Evolutionary conservation across 1,140 invertebrate species (phyloP), one percentile per base, ranked within the genome.

Genomic region (Heliconius hermathena): DNA sequence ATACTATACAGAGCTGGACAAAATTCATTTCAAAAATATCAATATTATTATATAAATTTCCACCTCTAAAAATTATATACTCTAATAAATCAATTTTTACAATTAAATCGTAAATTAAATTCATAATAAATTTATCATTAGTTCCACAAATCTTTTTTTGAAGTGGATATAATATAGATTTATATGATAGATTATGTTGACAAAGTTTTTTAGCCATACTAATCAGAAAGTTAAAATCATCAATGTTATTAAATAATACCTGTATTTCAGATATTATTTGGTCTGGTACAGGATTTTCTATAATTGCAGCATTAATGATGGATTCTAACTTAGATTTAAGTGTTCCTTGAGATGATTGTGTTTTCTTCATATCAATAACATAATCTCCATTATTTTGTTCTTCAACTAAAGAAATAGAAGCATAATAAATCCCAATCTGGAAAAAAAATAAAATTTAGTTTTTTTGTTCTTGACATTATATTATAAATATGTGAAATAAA

Each of bases 71-170:
- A 71, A 82, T 81, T 41, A 94, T 88, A 74, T 92, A 93, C 80
- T 93, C 93, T 71, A 92, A 75, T 72, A 93, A 82, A 84, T 94
- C 92, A 71, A 89, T 83, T 88, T 93, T 93, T 77, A 89, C 89
- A 76, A 91, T 86, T 22, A 89, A 72, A 84, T 93, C 90, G 79
- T 76, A 82, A 71, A 92, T 82, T 41, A 81, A 66, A 76, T 88
- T 79, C 36, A 89, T 87, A 22, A 88, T 71, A 33, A 76, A 73
- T 70, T 80, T 78, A 78, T 92, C 80, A 74, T 85, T 83, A 72
- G 74, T 81, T 76, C 57, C 75, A 82, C 82, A 88, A 71, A 91
- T 83, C 82, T 82, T 87, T 82, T 88, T 90, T 87, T 93, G 91
- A 52, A 94, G 80, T 73, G 85, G 80, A 82, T 89, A 92, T 70